A percentile compares a stretch with the other conserved stretches of the same genome.
These are phyloP conservation scores for Brachionus angularis DNA, from an alignment of 1,140 invertebrate species.

Conservation along the genomic window DNA sequence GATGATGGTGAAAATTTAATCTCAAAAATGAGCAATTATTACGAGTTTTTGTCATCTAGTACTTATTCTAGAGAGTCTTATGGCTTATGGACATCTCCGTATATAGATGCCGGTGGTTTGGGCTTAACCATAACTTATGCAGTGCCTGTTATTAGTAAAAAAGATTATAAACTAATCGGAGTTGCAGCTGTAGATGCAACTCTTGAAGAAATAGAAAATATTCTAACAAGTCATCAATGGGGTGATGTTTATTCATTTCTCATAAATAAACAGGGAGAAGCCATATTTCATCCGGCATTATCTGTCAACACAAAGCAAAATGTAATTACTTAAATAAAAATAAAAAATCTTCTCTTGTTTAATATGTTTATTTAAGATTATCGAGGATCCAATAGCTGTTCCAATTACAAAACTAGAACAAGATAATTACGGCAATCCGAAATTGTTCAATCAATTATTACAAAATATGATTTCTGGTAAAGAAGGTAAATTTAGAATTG, in stretches of 20 bases:
- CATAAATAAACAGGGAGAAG: conserved; percentile 58
- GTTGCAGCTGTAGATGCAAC: conserved; percentile 59
- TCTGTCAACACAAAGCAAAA: conserved; percentile 57
- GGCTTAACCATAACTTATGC: conserved; percentile 59
- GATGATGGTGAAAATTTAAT: conserved; percentile 58
- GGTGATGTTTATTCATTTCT: conserved; percentile 59
- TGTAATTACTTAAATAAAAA: conserved; percentile 19
- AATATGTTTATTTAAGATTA: conserved; percentile 48
- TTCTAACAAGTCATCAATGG: conserved; percentile 58
- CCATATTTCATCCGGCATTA: conserved; percentile 58
- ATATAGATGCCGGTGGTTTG: conserved; percentile 57
- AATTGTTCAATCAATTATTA: conserved; percentile 53
- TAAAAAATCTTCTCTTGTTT: background rate
- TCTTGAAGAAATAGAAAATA: conserved; percentile 59
- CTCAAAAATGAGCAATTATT: conserved; percentile 59
- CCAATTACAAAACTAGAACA: conserved; percentile 57
- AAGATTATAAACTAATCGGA: conserved; percentile 56
- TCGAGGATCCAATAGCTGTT: conserved; percentile 59
- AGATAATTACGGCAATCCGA: conserved; percentile 53
- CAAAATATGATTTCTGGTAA: conserved; percentile 53
- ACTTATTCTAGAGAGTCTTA: conserved; percentile 50
- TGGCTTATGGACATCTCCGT: conserved; percentile 59
- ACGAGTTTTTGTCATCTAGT: conserved; percentile 57
- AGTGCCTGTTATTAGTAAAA: conserved; percentile 54
- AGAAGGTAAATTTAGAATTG: conserved; percentile 49